phyloP scores from a whole-genome alignment of 2,113 vertebrate species.

The Hucho hucho region DNA sequence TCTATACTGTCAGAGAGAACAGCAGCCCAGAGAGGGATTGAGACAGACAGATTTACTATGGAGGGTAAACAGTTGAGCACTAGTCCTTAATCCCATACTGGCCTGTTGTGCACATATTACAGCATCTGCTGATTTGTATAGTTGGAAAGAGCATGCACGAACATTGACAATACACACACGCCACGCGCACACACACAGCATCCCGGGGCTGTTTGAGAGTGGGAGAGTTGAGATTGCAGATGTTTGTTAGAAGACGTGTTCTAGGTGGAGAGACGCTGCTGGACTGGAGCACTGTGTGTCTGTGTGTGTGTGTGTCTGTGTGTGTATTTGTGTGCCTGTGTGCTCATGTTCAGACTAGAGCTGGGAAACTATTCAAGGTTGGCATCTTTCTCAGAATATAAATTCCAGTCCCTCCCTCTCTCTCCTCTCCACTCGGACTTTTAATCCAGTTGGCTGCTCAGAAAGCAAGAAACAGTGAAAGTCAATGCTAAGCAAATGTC shows the following conservation, averaged over 20 bases:
- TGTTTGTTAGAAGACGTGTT: too few species aligned
- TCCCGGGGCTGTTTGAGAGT: not conserved
- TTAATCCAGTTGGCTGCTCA: constrained; percentile 26
- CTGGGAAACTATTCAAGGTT: not conserved
- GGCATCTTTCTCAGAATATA: constrained; percentile 27
- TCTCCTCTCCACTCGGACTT: constrained; percentile 7
- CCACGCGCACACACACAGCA: not conserved
- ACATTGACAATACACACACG: too few species aligned
- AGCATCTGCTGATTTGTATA: too few species aligned
- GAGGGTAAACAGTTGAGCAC: too few species aligned
- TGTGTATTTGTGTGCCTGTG: not conserved
- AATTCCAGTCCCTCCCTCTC: constrained; percentile 27
- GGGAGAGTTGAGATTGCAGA: not conserved
- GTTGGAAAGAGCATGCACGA: too few species aligned
- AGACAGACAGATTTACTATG: too few species aligned
- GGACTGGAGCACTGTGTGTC: not conserved
- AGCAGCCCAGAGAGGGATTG: too few species aligned
- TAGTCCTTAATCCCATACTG: too few species aligned
- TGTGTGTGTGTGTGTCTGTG: not conserved
- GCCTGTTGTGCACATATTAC: too few species aligned
- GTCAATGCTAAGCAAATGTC: not conserved
- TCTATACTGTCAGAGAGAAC: too few species aligned
- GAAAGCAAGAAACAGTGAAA: not conserved
- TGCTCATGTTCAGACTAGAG: not conserved
- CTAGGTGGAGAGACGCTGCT: not conserved